Evolutionary conservation across 2,888 invertebrate genomes (phyloP), one percentile per base, ranked within the genome.

Genomic region (Malthinus flaveolus): DNA sequence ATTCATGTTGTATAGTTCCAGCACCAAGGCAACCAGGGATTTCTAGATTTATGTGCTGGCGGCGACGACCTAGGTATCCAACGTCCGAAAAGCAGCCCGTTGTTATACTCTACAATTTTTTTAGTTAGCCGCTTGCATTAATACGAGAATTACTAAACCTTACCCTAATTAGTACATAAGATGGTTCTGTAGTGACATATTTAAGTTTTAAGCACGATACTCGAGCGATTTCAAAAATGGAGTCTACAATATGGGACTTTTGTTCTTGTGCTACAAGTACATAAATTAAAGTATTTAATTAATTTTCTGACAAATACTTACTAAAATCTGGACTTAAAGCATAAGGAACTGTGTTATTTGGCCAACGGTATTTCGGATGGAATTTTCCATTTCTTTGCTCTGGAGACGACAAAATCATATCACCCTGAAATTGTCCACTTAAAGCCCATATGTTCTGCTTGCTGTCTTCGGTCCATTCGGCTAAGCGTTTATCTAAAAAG

Each of bases 1-100:
- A 81, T 75, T 93, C 93, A 72, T 93, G 91, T 7, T 88, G 83
- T 3, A 89, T 82, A 8, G 87, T 87, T 12, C 90, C 87, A 58
- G 83, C 82, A 13, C 73, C 78, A 56, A 86, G 82, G 69, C 86
- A 86, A 32, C 82, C 53, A 23, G 5, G 2, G 5, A 23, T 23
- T 1, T 32, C 31, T 12, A 48, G 13, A 15, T 9, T 12, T 7
- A 48, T 0, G 9, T 48, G 35, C n/a, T 7, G 11, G 10, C n/a
- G 1, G 1, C 15, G 11, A 9, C n/a, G 1, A 3, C 15, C 59
- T 32, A n/a, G 23, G 5, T 57, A 32, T 5, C 64, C 64, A 34
- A 64, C 56, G 10, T 37, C 46, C 0, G 61, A 56, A 37, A 23
- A 61, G 50, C 64, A 62, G 60, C 8, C 33, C 42, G n/a, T 6